These are phyloP conservation scores for Cirrhinus mrigala DNA, from an alignment of 2,797 vertebrate genomes.

Conservation along the genomic window DNA sequence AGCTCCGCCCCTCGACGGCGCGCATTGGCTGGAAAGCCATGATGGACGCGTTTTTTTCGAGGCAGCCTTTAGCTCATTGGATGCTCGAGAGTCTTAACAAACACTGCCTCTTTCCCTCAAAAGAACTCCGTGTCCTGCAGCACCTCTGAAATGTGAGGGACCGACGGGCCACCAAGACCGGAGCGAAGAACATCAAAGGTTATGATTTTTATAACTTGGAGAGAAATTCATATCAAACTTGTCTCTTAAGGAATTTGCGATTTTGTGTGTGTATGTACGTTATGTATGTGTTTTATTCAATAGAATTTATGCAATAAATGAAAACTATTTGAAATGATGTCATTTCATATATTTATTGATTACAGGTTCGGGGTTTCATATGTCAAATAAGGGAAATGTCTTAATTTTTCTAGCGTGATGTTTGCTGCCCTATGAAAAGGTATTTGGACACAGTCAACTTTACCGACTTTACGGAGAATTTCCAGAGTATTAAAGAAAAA, in stretches of 20 bases:
- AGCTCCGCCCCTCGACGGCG: constrained; percentile 80
- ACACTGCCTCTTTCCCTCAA: constrained; percentile 74
- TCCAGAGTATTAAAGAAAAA: neutral
- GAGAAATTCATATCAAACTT: constrained; percentile 15
- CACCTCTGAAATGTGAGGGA: constrained; percentile 76
- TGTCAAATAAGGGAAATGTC: neutral
- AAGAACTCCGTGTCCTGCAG: constrained; percentile 75
- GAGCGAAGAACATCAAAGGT: constrained; percentile 70
- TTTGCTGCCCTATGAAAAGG: neutral
- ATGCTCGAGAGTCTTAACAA: constrained; percentile 71
- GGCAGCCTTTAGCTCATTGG: constrained; percentile 85
- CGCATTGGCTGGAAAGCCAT: constrained; percentile 83
- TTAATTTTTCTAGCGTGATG: neutral
- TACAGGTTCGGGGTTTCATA: neutral
- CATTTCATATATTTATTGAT: constrained; percentile 2
- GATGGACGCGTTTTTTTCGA: constrained; percentile 90
- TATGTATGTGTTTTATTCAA: neutral
- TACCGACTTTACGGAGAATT: neutral
- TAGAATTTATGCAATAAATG: neutral
- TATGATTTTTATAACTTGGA: constrained; percentile 52
- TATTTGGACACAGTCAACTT: neutral
- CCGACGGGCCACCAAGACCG: constrained; percentile 76
- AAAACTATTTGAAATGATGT: neutral
- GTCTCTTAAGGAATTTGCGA: constrained; percentile 4
- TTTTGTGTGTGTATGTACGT: neutral